Percentiles rank a stretch among this genome's conserved stretches.
These are phyloP conservation scores for Baryphthengus martii DNA, from an alignment of 2,113 vertebrate species.

Conservation along the genomic window DNA sequence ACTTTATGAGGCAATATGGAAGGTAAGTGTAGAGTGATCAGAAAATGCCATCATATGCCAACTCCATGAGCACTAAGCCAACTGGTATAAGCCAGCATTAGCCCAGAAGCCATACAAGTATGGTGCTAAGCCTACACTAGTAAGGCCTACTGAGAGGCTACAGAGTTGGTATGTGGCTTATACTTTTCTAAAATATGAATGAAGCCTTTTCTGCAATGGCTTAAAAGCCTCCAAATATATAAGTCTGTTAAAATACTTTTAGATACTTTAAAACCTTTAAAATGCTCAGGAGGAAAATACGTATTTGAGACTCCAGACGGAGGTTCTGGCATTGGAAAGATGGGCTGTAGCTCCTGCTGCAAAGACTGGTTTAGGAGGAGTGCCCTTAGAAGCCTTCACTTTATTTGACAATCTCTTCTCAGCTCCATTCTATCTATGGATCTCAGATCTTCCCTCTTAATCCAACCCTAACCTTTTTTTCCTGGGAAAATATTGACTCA, in stretches of 20 bases:
- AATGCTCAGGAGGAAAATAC: not conserved
- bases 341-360: not conserved
- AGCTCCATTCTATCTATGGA: not conserved
- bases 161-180: not conserved
- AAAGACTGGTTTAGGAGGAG: not conserved
- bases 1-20: not conserved
- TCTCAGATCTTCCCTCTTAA: not conserved
- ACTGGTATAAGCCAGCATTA: not conserved
- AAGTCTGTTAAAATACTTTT: too few species aligned
- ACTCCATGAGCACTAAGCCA: not conserved
- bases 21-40: not conserved
- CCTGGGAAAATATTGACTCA: not conserved
- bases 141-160: not conserved
- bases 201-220: not conserved
- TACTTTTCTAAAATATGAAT: not conserved
- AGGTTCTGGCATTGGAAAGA: not conserved
- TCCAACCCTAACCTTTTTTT: not conserved
- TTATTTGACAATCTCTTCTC: not conserved
- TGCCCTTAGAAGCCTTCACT: not conserved
- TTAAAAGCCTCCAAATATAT: not conserved
- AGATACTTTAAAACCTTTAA: too few species aligned
- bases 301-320: not conserved
- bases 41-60: not conserved
- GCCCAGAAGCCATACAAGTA: not conserved
- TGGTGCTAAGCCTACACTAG: not conserved